Conservation (phyloP, 2,113 vertebrate species). For the Dryoscopus gambensis region DNA sequence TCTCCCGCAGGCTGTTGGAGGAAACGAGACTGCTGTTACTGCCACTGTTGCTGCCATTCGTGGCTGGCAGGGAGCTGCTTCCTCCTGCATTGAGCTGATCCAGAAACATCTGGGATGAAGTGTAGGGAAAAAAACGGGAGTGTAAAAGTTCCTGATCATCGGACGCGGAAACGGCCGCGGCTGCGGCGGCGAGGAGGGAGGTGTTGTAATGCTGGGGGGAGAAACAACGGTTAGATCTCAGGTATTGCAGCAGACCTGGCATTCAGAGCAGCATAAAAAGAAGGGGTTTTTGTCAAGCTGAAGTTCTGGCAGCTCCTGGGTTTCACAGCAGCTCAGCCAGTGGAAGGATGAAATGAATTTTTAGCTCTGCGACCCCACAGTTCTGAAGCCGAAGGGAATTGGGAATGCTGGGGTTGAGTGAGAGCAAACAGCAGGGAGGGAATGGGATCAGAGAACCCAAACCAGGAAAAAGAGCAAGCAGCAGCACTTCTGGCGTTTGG, state of each 20-base stretch:
- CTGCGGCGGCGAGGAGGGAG: conserved; percentile 91
- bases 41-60: conserved; percentile 87
- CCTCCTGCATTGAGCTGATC: conserved; percentile 86
- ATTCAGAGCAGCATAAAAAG: neutral
- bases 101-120: conserved; percentile 93
- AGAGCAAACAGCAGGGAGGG: neutral
- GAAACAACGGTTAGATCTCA: neutral
- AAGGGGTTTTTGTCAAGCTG: neutral
- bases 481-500: neutral
- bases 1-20: conserved; percentile 87
- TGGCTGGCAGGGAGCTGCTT: conserved; percentile 74
- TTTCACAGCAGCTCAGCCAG: neutral
- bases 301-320: neutral
- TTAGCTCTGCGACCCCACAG: too few species aligned
- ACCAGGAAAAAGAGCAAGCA: neutral
- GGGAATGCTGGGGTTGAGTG: neutral
- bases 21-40: conserved; percentile 92
- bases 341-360: neutral
- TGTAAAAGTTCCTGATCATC: conserved; percentile 94
- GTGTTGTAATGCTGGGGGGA: conserved; percentile 88
- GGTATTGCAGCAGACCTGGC: neutral
- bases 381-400: neutral
- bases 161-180: conserved; percentile 87
- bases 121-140: conserved; percentile 91
- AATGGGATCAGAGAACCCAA: neutral